phyloP scores from a whole-genome alignment of 2,888 invertebrate species.

The Noctuana brunneofusca region DNA sequence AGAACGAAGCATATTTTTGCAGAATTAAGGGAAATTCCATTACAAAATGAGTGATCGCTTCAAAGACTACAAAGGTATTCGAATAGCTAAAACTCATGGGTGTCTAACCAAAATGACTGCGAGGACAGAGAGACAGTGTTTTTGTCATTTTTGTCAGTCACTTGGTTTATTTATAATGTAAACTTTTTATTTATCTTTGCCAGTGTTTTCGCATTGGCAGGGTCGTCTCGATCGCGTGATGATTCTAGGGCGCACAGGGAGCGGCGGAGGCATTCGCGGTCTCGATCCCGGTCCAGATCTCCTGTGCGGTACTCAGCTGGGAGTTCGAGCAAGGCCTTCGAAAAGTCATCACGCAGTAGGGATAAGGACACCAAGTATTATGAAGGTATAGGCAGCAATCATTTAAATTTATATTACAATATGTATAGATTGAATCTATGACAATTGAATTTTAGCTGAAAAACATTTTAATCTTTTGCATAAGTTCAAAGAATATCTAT shows the following conservation, averaged over 20 bases:
- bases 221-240: slow-evolving; percentile 84
- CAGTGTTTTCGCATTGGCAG: slow-evolving; percentile 90
- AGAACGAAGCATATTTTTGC: slow-evolving; percentile 1
- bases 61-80: slow-evolving; percentile 67
- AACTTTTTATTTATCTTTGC: slow-evolving; percentile 84
- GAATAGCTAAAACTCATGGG: slow-evolving; percentile 45
- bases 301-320: slow-evolving; percentile 50
- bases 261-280: slow-evolving; percentile 47
- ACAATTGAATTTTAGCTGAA: no score
- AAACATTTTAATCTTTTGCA: no score
- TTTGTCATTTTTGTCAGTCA: slow-evolving; percentile 37
- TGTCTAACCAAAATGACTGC: slow-evolving; percentile 33
- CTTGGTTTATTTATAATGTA: slow-evolving; percentile 47
- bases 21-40: not conserved
- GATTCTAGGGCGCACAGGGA: slow-evolving; percentile 72
- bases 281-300: slow-evolving; percentile 52
- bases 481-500: no score
- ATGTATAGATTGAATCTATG: no score
- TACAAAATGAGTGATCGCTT: slow-evolving; percentile 60
- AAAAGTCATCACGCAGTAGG: slow-evolving; percentile 47
- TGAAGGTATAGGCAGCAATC: no score
- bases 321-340: slow-evolving; percentile 33
- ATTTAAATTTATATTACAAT: no score
- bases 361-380: slow-evolving; percentile 47
- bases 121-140: slow-evolving; percentile 27